phyloP scores from a whole-genome alignment of 2,797 vertebrate genomes.

The Gymnothorax javanicus region DNA sequence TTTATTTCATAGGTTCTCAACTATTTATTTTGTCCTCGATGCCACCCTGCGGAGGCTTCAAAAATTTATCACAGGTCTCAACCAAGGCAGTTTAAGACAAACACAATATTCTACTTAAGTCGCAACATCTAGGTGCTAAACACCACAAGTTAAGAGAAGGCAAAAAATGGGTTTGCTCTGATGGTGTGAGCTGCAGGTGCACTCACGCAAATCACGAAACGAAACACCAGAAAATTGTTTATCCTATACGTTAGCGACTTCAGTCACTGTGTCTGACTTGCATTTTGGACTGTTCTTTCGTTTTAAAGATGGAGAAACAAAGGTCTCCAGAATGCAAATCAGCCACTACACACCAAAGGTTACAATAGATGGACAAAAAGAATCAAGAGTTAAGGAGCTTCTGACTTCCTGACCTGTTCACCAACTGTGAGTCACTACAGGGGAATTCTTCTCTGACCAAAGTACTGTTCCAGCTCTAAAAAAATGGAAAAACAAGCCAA shows the following conservation, averaged over 20 bases:
- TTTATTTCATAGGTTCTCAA: neutral
- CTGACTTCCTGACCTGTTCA: slow-evolving; percentile 38
- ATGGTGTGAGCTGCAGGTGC: neutral
- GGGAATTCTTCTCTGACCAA: slow-evolving; percentile 29
- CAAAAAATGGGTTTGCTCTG: slow-evolving; percentile 10
- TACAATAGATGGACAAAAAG: slow-evolving; percentile 47
- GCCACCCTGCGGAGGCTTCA: neutral
- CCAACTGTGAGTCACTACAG: slow-evolving; percentile 37
- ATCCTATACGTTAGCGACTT: neutral
- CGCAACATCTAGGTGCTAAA: slow-evolving; percentile 74
- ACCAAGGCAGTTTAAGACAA: slow-evolving; percentile 79
- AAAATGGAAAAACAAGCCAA: slow-evolving; percentile 21
- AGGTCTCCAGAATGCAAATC: neutral
- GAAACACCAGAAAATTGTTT: neutral
- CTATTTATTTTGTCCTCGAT: neutral
- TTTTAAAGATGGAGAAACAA: neutral
- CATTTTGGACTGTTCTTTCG: neutral
- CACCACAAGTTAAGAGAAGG: slow-evolving; percentile 42
- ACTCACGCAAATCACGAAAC: neutral
- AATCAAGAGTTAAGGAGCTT: slow-evolving; percentile 54
- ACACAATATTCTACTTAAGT: slow-evolving; percentile 68
- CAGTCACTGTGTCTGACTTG: neutral
- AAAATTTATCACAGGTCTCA: slow-evolving; percentile 61
- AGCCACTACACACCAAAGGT: slow-evolving; percentile 32
- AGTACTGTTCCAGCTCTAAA: slow-evolving; percentile 27